These are phyloP conservation scores for Lutraria lutraria DNA, from an alignment of 2,888 invertebrate genomes.

Conservation along the genomic window DNA sequence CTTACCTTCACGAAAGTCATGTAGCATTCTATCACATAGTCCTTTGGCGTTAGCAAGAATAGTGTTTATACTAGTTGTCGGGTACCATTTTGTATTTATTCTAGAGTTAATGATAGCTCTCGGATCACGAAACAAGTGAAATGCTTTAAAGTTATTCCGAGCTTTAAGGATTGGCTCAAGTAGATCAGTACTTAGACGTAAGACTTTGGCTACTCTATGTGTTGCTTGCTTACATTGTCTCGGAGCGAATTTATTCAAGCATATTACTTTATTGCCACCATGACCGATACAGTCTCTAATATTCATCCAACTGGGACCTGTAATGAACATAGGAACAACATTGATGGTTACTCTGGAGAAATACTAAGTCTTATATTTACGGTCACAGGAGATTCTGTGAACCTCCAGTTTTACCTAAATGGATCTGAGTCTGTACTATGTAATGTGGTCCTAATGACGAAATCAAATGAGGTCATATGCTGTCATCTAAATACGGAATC, in stretches of 20 bases:
- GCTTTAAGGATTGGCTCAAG: slow-evolving; percentile 22
- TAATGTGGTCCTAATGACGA: too few species aligned
- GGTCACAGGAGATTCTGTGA: too few species aligned
- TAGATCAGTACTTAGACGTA: slow-evolving; percentile 38
- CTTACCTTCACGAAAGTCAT: slow-evolving; percentile 42
- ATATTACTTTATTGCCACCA: not conserved
- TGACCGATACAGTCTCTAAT: not conserved
- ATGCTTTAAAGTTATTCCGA: slow-evolving; percentile 5
- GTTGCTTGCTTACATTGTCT: slow-evolving; percentile 21
- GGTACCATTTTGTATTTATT: slow-evolving; percentile 44
- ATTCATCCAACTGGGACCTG: slow-evolving; percentile 24
- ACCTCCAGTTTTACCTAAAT: too few species aligned
- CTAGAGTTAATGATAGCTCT: slow-evolving; percentile 48
- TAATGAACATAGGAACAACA: too few species aligned
- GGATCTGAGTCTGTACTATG: too few species aligned
- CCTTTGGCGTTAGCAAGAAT: slow-evolving; percentile 32
- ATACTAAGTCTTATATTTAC: too few species aligned
- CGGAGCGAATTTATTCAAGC: not conserved
- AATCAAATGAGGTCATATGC: too few species aligned
- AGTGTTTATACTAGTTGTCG: not conserved
- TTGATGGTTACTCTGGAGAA: too few species aligned
- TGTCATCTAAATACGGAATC: too few species aligned
- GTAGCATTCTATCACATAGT: slow-evolving; percentile 41
- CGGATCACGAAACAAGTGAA: slow-evolving; percentile 26
- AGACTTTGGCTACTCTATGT: slow-evolving; percentile 42